Base-by-base conservation (phyloP, 2,113 vertebrate species). In the Phaethornis superciliosus region DNA sequence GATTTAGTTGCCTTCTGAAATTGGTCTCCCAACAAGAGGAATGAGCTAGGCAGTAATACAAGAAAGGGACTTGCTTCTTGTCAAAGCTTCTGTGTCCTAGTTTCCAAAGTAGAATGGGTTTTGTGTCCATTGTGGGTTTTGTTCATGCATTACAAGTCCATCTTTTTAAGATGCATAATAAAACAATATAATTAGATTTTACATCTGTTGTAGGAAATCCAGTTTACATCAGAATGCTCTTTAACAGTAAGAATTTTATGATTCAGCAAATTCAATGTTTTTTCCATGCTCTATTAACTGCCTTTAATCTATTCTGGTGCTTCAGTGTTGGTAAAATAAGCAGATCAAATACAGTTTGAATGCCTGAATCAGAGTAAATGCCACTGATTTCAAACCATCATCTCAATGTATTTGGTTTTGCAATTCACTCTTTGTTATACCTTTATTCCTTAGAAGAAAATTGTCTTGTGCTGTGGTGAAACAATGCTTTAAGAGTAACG, bases 261-360 rank as follows among this genome's bases (percentile, higher is more conserved):
- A 94, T 90, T 95, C 83, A 79, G 90, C 80, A 86, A 84, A 90
- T 83, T 71, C 81, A 44, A 0, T 84, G 88, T 9, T 81, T 93
- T 74, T 77, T 67, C 72, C 56, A 28, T 74, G 92, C 88, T 92
- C 90, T 75, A 19, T 96, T 96, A 94, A 68, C 64, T 78, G 82
- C 82, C 60, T 94, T 93, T 96, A 93, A 90, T 96, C 90, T 93
- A 72, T 33, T 90, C 74, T 64, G 92, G 47, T 88, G 65, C 69
- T 93, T 84, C 76, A 75, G 64, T 81, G 83, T 69, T 75, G 76
- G 56, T 59, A 5, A 90, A 96, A 94, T 67, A 81, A 92, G 90
- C 85, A 92, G 60, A 93, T 83, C 92, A 93, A 95, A 90, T 33
- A 22, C 2, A 67, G 63, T 84, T 72, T 67, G 76, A 95, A 37